A percentile compares a stretch with the other conserved stretches of the same genome.
Conservation (phyloP, 2,797 vertebrate genomes). For the Parauchenoglanis ngamensis region DNA sequence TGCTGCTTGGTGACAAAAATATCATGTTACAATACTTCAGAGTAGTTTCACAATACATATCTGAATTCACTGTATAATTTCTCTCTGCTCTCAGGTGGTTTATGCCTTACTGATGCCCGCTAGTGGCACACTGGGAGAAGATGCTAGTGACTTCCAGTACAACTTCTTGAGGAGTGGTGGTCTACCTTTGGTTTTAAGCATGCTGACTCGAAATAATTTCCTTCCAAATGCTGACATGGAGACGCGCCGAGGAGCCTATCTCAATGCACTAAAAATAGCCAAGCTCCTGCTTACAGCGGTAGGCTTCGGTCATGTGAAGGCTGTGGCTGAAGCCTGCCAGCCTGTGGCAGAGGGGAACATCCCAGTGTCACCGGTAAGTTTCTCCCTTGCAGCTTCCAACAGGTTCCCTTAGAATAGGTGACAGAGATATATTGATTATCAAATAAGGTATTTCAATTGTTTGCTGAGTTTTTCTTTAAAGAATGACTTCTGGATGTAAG, state of each 20-base stretch:
- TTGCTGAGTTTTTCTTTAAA: neutral
- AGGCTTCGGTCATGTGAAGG: constrained; percentile 95
- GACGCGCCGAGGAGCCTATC: constrained; percentile 95
- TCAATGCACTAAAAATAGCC: constrained; percentile 97
- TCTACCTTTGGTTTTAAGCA: constrained; percentile 93
- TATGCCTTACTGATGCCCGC: constrained; percentile 99
- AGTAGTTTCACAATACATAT: neutral
- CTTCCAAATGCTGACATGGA: constrained; percentile 98
- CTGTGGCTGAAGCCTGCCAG: constrained; percentile 97
- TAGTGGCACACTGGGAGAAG: constrained; percentile 94
- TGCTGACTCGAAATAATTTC: constrained; percentile 99
- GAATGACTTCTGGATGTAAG: neutral
- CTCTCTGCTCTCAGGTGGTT: constrained; percentile 81
- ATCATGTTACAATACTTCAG: neutral
- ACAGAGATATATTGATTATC: neutral
- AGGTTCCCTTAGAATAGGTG: neutral
- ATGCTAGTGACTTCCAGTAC: constrained; percentile 97
- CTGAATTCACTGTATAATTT: neutral
- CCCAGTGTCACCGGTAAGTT: constrained; percentile 88
- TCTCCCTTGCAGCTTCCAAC: neutral
- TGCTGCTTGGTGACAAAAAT: neutral
- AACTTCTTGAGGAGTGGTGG: constrained; percentile 98
- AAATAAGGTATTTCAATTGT: neutral
- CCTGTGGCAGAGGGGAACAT: constrained; percentile 91
- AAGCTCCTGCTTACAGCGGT: constrained; percentile 95